These are phyloP conservation scores for Lamellibrachia luymesi DNA, from an alignment of 1,140 invertebrate genomes.

Conservation along the genomic window DNA sequence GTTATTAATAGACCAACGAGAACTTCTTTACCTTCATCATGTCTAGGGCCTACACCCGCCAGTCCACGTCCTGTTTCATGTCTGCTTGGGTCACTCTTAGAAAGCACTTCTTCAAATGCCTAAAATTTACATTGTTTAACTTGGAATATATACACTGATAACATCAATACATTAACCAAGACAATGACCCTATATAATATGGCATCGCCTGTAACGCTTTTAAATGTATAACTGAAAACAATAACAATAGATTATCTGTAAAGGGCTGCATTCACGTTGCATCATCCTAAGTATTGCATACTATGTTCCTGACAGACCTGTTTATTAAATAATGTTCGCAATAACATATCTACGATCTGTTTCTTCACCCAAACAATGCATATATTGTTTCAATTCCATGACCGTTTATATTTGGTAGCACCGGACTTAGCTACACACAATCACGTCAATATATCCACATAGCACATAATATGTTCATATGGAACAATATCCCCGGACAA, in stretches of 20 bases:
- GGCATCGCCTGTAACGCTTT: no score
- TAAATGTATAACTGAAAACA: no score
- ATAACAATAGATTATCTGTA: no score
- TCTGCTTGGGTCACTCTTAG: no score
- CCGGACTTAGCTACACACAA: not conserved
- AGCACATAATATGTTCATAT: not conserved
- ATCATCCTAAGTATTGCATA: not conserved
- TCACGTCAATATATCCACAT: not conserved
- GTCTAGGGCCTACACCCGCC: no score
- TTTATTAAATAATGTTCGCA: not conserved
- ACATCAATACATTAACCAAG: no score
- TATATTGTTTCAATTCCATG: not conserved
- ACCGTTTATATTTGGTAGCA: not conserved
- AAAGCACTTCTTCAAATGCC: no score
- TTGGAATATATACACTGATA: no score
- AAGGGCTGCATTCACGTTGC: not conserved
- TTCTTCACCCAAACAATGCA: not conserved
- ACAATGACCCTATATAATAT: not conserved
- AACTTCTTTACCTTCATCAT: not conserved
- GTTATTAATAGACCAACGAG: no score
- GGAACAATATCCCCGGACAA: not conserved
- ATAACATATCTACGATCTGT: not conserved
- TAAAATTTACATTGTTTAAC: no score
- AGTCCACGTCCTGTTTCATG: no score
- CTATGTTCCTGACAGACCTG: no score